Conservation (phyloP, 37 sponge, comb jelly and placozoan genomes). For the Geodia barretti region DNA sequence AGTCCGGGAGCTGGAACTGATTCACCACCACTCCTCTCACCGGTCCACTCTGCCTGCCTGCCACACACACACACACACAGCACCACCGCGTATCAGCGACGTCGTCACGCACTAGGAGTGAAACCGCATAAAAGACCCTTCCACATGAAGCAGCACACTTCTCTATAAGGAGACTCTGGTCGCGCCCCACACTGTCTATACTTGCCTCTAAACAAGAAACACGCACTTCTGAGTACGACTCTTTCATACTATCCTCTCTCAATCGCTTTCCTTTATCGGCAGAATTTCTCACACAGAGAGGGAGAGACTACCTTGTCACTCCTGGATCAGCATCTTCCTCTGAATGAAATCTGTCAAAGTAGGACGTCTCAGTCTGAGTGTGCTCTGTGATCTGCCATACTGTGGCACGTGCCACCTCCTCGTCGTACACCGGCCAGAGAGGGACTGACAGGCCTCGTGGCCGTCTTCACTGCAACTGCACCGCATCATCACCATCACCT, state of each 20-base stretch:
- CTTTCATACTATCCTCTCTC: too few species aligned
- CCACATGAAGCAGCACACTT: too few species aligned
- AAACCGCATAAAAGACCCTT: too few species aligned
- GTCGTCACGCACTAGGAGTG: too few species aligned
- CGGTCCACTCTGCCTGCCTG: not conserved
- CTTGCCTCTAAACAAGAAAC: too few species aligned
- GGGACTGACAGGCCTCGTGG: constrained; percentile 35
- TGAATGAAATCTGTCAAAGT: constrained; percentile 12
- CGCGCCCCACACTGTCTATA: not conserved
- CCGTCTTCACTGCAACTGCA: constrained; percentile 42
- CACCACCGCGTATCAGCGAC: too few species aligned
- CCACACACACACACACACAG: not conserved
- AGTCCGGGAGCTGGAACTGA: constrained; percentile 57
- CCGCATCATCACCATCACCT: constrained; percentile 41
- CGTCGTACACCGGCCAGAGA: constrained; percentile 54
- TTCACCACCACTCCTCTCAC: constrained; percentile 23
- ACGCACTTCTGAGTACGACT: too few species aligned
- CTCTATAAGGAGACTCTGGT: not conserved
- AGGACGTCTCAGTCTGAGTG: constrained; percentile 30
- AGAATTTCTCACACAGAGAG: too few species aligned
- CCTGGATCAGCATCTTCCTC: constrained; percentile 31
- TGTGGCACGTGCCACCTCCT: constrained; percentile 23
- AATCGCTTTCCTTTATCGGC: too few species aligned
- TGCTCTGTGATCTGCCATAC: constrained; percentile 61
- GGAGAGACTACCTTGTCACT: constrained; percentile 46